Base-by-base conservation (phyloP, 2,113 vertebrate species). In the Malurus elegans region DNA sequence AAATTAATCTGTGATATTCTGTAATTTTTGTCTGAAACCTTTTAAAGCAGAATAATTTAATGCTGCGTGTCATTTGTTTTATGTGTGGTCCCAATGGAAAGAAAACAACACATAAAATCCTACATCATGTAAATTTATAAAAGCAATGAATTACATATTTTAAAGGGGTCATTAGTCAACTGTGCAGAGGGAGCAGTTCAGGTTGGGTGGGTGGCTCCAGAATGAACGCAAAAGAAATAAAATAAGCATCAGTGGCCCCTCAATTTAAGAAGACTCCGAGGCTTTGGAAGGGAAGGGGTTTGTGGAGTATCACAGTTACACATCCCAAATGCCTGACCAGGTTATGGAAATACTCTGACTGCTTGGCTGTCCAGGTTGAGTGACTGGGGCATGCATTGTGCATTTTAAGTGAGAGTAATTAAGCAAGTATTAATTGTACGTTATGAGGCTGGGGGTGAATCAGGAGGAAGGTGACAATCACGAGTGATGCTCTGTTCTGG, bases 351-450 rank as follows among this genome's bases (percentile, higher is more conserved):
- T 67, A 7, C 11, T 48, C n/a, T n/a, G 69, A 58, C 9, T 21
- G 17, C 50, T 25, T 61, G 40, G 18, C 70, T 91, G 3, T 40
- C 53, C 1, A 2, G 21, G 21, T 32, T 4, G 6, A 87, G 58
- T 8, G 28, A 82, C 21, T n/a, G 29, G 70, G 28, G 36, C 50
- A 34, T 31, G 48, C 51, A 61, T 7, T 51, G 70, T 64, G 81
- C 87, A 87, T 93, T 85, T 79, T 56, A 79, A 91, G 44, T 90
- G 45, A 36, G 67, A 85, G 73, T 47, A 94, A 87, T 95, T 91
- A 91, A 85, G 80, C 47, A 71, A 53, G 38, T 79, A 74, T 90
- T 91, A 91, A 91, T 75, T 90, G 62, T 64, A 16, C 2, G 0
- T 84, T 67, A 79, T 79, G 72, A 79, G n/a, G 24, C 62, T 60